Percentiles rank a stretch among this genome's conserved stretches.
These are phyloP conservation scores for Chloroclysta siterata DNA, from an alignment of 2,888 invertebrate genomes.

Conservation along the genomic window DNA sequence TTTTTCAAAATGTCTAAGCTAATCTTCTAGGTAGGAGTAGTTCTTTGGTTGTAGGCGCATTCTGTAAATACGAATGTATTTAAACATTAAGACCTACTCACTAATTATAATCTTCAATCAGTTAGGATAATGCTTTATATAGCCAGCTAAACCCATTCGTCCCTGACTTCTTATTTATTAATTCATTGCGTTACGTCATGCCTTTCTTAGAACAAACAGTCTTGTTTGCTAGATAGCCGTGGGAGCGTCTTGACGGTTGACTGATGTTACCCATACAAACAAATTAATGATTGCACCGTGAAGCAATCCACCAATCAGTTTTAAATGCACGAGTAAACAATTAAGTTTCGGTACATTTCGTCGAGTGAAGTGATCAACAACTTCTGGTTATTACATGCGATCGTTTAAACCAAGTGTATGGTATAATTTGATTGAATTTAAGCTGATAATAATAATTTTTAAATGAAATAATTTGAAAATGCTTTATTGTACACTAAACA, in stretches of 20 bases:
- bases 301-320: conserved; percentile 52
- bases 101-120: too few species aligned
- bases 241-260: conserved; percentile 77
- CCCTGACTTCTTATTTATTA: conserved; percentile 64
- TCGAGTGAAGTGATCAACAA: neutral
- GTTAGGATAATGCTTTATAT: too few species aligned
- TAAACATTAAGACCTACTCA: too few species aligned
- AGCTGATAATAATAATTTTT: too few species aligned
- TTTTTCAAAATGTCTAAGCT: too few species aligned
- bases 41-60: too few species aligned
- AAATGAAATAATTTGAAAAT: too few species aligned
- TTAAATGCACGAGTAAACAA: conserved; percentile 43
- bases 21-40: too few species aligned
- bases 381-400: neutral
- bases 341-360: conserved; percentile 1
- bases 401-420: neutral
- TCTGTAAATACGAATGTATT: too few species aligned
- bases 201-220: conserved; percentile 59
- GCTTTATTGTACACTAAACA: too few species aligned
- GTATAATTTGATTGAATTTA: too few species aligned
- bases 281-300: conserved; percentile 67
- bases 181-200: conserved; percentile 57
- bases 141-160: conserved; percentile 29
- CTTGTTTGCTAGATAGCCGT: conserved; percentile 62
- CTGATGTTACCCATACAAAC: conserved; percentile 78